Base-by-base conservation (phyloP, 1,140 invertebrate species). In the Schlechtendalia chinensis region DNA sequence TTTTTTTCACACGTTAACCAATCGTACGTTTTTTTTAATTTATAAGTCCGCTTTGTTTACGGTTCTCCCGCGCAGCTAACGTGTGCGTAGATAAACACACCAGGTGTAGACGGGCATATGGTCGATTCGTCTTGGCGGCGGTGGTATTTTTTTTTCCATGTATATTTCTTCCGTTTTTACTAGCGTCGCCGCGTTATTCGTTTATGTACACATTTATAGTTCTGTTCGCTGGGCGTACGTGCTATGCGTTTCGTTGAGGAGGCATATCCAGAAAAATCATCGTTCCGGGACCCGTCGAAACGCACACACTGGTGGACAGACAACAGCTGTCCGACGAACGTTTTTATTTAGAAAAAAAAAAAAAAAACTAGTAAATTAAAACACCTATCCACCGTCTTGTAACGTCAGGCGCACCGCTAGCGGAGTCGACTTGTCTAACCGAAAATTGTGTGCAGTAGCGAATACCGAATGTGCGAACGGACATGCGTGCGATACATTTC, bases 121-220 rank as follows among this genome's bases (percentile, higher is more conserved):
- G 75, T 79, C 58, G 50, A 79, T 79, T 79, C 75, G 75, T 79
- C 75, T 79, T 79, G 58, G 75, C 24, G 6, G 75, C 32, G 58
- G 47, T 79, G n/a, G n/a, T n/a, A n/a, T n/a, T n/a, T n/a, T n/a
- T n/a, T n/a, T n/a, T n/a, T n/a, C n/a, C n/a, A n/a, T n/a, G n/a
- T n/a, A n/a, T n/a, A n/a, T n/a, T n/a, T n/a, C 63, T 79, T 63
- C 29, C 54, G 65, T 72, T 72, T 72, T 72, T 32, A 29, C 65
- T 16, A 22, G 1, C 32, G 58, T 16, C 39, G 58, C 45, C 14
- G 39, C n/a, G n/a, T n/a, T n/a, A n/a, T n/a, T n/a, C n/a, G n/a
- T n/a, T n/a, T n/a, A n/a, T n/a, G n/a, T n/a, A n/a, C n/a, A n/a
- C 12, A n/a, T 54, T 54, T 72, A n/a, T 27, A 19, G 12, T n/a